Evolutionary conservation across 2,888 invertebrate species (phyloP).

Genomic region (Zaprionus bogoriensis): DNA sequence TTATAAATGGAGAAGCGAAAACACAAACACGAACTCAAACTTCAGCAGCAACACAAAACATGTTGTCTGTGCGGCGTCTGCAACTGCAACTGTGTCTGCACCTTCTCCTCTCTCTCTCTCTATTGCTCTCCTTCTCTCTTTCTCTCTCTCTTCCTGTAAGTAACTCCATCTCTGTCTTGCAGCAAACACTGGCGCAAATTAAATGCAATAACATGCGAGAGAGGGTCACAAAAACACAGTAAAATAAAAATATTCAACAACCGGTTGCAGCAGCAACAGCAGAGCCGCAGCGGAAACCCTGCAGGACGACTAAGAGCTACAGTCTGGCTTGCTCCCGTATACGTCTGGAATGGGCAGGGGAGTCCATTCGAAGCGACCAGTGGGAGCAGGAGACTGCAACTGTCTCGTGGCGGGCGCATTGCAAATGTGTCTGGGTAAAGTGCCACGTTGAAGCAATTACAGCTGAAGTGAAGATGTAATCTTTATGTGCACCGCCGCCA

Average conservation of each 20-base stretch:
- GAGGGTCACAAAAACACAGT: constrained; percentile 30
- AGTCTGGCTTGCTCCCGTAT: too few relatives aligned
- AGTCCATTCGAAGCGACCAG: not conserved
- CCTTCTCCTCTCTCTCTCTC: constrained; percentile 12
- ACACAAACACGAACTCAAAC: constrained; percentile 14
- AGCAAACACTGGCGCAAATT: constrained; percentile 63
- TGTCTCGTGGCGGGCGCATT: constrained; percentile 31
- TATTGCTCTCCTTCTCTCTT: not conserved
- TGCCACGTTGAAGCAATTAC: constrained; percentile 69
- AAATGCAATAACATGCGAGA: constrained; percentile 69
- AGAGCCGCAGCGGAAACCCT: constrained; percentile 61
- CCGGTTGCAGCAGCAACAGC: constrained; percentile 40
- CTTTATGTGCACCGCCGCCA: constrained; percentile 41
- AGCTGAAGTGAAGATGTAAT: constrained; percentile 68
- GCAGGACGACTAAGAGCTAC: constrained; percentile 32
- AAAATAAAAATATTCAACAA: constrained; percentile 51
- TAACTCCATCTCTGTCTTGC: constrained; percentile 4
- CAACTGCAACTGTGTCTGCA: too few relatives aligned
- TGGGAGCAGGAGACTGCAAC: not conserved
- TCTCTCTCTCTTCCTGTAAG: not conserved
- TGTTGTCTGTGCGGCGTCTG: constrained; percentile 64
- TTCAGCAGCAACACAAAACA: constrained; percentile 36
- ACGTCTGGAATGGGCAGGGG: not conserved
- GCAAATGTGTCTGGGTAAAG: constrained; percentile 46
- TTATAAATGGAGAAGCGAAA: constrained; percentile 43